These are phyloP conservation scores for Andricus grossulariae DNA, from an alignment of 1,140 invertebrate genomes.

Conservation along the genomic window DNA sequence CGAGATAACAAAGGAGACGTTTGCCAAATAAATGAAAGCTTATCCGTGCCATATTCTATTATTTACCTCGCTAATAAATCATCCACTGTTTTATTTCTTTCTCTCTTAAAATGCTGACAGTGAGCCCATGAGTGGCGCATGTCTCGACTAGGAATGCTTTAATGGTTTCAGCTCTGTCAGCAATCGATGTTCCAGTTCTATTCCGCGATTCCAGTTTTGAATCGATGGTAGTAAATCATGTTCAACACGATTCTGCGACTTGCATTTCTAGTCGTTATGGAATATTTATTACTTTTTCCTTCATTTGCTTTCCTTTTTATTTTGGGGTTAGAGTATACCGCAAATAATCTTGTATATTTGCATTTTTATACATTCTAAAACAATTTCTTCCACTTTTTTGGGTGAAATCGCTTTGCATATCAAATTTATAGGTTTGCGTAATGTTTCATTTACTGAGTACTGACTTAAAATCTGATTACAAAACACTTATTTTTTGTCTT, in stretches of 20 bases:
- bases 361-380: too few relatives aligned
- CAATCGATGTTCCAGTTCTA: constrained; percentile 23
- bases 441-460: too few relatives aligned
- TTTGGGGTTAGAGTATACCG: too few relatives aligned
- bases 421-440: too few relatives aligned
- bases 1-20: constrained; percentile 39
- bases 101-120: constrained; percentile 16
- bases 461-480: too few relatives aligned
- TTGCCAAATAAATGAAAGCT: constrained; percentile 51
- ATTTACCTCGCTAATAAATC: constrained; percentile 18
- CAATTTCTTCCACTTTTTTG: too few relatives aligned
- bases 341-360: too few relatives aligned
- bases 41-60: constrained; percentile 32
- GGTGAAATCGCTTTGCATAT: too few relatives aligned
- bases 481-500: too few relatives aligned
- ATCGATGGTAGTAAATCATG: constrained; percentile 1
- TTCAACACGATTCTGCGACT: not conserved
- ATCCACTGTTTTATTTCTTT: not conserved
- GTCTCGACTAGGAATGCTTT: constrained; percentile 15
- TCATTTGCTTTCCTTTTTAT: too few relatives aligned
- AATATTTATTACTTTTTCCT: too few relatives aligned
- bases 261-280: not conserved
- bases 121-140: not conserved
- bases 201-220: constrained; percentile 1
- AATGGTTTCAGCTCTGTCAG: constrained; percentile 22